A percentile compares a stretch with the other conserved stretches of the same genome.
Evolutionary conservation across 2,113 vertebrate species (phyloP).

Genomic region (Guaruba guarouba): DNA sequence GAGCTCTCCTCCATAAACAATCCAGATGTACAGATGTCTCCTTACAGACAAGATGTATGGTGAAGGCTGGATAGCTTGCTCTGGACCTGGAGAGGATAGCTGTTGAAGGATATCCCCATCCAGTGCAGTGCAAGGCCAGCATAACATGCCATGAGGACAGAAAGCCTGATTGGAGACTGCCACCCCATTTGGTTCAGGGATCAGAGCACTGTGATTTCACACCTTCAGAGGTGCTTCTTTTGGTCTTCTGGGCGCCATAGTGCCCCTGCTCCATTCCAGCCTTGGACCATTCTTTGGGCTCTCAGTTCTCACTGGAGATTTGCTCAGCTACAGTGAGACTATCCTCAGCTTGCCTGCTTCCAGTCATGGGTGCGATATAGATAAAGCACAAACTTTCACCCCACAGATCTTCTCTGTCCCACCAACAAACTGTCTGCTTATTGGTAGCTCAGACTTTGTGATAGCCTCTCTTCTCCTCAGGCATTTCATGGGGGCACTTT

Average conservation of each 20-base stretch:
- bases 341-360: neutral
- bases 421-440: neutral
- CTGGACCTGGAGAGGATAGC: neutral
- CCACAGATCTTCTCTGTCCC: neutral
- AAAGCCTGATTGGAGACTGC: neutral
- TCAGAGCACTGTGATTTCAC: neutral
- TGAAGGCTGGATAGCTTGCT: neutral
- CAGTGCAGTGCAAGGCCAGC: accelerated
- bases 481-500: neutral
- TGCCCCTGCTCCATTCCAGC: neutral
- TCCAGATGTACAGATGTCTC: neutral
- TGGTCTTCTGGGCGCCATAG: neutral
- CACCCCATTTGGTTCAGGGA: neutral
- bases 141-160: neutral
- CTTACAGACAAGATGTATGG: neutral
- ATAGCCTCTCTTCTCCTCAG: neutral
- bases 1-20: constrained; percentile 9
- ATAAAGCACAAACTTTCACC: neutral
- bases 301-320: neutral
- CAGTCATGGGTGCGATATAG: neutral
- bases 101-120: neutral
- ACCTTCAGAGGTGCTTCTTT: neutral
- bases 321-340: neutral
- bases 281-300: neutral
- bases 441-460: neutral